Evolutionary conservation across 1,140 invertebrate species (phyloP), one percentile per base, ranked within the genome.

Genomic region (Scaptomyza graminum): DNA sequence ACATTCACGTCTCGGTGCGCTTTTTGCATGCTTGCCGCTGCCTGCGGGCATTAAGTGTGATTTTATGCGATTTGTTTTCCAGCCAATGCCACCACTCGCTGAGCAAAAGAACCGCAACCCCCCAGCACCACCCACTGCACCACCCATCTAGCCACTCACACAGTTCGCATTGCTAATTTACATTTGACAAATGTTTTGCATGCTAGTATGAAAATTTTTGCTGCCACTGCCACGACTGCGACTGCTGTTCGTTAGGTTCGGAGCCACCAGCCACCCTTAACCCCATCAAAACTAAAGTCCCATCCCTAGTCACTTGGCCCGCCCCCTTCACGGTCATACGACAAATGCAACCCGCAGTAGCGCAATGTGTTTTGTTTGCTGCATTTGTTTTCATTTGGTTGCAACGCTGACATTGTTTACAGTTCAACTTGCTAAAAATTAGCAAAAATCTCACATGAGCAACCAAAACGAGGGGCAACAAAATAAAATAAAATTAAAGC

Each of bases 1-100:
- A 85, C 83, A 85, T 85, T 87, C 82, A 85, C 71, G 82, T 71
- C 74, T 85, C 82, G 82, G 61, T 85, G 82, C 74, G 64, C 81
- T 80, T 80, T 83, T 85, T 80, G 68, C 81, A 84, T 74, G 68
- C 76, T 34, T 74, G 81, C 68, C 79, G 80, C 74, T 80, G 82
- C 82, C 82, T 87, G 82, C 82, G 82, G 82, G 82, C 82, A 85
- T 85, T 85, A 85, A 87, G 82, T 85, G 82, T 87, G 82, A 87
- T 85, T 85, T 85, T 85, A 87, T 85, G 74, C 82, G 82, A 82
- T 85, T 87, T 87, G 82, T 87, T 34, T 34, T 78, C 62, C 77
- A 69, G 68, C 61, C 52, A 67, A 62, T 60, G 47, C 46, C 47
- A 60, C 41, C 59, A 64, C 41, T 73, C 31, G 69, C 74, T 44